Conservation (phyloP, 2,888 invertebrate genomes). For the Laspeyria flexula region DNA sequence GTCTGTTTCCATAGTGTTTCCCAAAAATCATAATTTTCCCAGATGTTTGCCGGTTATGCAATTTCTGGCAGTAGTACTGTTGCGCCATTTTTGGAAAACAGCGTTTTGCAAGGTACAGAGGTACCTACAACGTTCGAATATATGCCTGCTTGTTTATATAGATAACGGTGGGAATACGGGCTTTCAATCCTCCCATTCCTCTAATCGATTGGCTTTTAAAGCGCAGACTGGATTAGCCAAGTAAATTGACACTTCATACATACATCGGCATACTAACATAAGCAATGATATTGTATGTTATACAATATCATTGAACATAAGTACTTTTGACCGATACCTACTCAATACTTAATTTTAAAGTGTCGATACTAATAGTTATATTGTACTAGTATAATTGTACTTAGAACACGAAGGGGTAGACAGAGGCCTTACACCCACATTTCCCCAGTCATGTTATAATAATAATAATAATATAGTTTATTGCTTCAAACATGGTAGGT, state of each 20-base stretch:
- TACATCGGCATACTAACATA: too few species aligned
- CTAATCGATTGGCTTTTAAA: constrained; percentile 1
- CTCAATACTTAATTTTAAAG: too few species aligned
- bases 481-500: too few species aligned
- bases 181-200: not conserved
- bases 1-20: not conserved
- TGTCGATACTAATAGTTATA: too few species aligned
- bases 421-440: too few species aligned
- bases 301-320: too few species aligned
- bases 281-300: too few species aligned
- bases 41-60: not conserved
- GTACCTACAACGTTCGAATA: not conserved
- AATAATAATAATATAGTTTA: too few species aligned
- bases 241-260: not conserved
- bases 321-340: too few species aligned
- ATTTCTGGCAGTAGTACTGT: constrained; percentile 8
- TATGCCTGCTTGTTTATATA: not conserved
- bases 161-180: not conserved
- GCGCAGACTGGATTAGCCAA: not conserved
- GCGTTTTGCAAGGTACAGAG: not conserved
- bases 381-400: too few species aligned
- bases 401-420: too few species aligned
- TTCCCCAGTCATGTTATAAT: too few species aligned
- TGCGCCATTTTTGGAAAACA: constrained; percentile 8
- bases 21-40: constrained; percentile 2